phyloP scores from a whole-genome alignment of 2,113 vertebrate genomes.

The Periophthalmodon schlosseri region DNA sequence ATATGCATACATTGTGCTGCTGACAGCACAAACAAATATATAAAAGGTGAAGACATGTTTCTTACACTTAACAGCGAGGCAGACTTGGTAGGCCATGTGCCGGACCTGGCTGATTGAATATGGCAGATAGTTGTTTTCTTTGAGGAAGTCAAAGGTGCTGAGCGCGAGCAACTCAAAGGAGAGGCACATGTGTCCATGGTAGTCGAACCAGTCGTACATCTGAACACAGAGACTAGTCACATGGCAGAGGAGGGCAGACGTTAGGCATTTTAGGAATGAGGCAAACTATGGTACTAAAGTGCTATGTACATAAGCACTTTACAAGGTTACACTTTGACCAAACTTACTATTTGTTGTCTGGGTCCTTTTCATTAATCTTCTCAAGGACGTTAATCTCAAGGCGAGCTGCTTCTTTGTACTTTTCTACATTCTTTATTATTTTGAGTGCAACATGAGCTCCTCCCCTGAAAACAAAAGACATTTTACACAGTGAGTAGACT shows the following conservation, averaged over 20 bases:
- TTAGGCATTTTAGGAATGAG: background rate
- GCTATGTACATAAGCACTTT: background rate
- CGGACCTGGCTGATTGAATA: constrained; percentile 93
- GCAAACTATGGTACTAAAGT: background rate
- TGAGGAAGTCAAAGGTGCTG: constrained; percentile 98
- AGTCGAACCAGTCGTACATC: constrained; percentile 99
- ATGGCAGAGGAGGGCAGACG: constrained; percentile 4
- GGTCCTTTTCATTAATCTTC: constrained; percentile 94
- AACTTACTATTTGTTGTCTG: constrained; percentile 87
- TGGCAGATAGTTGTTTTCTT: constrained; percentile 96
- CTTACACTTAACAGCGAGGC: constrained; percentile 96
- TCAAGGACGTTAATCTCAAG: constrained; percentile 96
- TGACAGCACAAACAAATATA: background rate
- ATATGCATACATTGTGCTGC: no score
- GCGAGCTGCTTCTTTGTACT: constrained; percentile 95
- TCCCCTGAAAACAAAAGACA: constrained; percentile 72
- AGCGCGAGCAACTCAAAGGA: constrained; percentile 95
- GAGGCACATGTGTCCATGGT: constrained; percentile 96
- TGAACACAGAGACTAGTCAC: constrained; percentile 86
- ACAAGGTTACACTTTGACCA: background rate
- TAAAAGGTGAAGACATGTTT: constrained; percentile 28
- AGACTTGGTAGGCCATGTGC: constrained; percentile 96
- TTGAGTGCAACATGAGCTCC: constrained; percentile 88
- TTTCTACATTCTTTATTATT: constrained; percentile 98
- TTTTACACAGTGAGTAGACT: background rate